These are phyloP conservation scores for Adelosebastes latens DNA, from an alignment of 2,797 vertebrate genomes.

Conservation along the genomic window DNA sequence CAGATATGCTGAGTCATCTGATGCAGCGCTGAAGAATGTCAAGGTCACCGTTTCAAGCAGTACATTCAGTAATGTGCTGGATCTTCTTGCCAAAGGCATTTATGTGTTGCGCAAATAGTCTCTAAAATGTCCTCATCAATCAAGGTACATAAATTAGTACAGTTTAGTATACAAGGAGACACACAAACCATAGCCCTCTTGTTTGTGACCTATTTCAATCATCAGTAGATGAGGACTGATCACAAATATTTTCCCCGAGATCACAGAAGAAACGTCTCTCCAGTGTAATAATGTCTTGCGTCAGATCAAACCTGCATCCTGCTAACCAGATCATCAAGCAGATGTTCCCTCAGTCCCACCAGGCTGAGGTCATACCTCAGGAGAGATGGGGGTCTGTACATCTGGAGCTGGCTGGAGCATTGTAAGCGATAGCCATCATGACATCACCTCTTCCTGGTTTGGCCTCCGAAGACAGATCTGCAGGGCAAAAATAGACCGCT, in stretches of 20 bases:
- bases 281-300: slow-evolving; percentile 30
- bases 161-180: not conserved
- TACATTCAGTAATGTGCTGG: not conserved
- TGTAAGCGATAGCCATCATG: slow-evolving; percentile 94
- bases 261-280: slow-evolving; percentile 14
- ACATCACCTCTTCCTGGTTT: slow-evolving; percentile 94
- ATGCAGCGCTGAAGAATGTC: slow-evolving; percentile 2
- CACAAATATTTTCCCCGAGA: not conserved
- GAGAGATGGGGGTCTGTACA: slow-evolving; percentile 75
- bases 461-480: slow-evolving; percentile 84
- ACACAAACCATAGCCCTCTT: not conserved
- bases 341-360: slow-evolving; percentile 88
- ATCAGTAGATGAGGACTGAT: not conserved
- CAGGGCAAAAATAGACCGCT: slow-evolving; percentile 79
- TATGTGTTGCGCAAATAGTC: not conserved
- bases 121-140: not conserved
- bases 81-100: not conserved
- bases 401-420: slow-evolving; percentile 84
- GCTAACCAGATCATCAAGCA: slow-evolving; percentile 80
- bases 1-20: not conserved
- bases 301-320: slow-evolving; percentile 73
- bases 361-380: slow-evolving; percentile 91
- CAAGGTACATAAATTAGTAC: not conserved
- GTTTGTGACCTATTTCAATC: slow-evolving; percentile 22
- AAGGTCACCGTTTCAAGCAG: not conserved